These are phyloP conservation scores for Nymphalis io DNA, from an alignment of 1,140 invertebrate genomes.

Conservation along the genomic window DNA sequence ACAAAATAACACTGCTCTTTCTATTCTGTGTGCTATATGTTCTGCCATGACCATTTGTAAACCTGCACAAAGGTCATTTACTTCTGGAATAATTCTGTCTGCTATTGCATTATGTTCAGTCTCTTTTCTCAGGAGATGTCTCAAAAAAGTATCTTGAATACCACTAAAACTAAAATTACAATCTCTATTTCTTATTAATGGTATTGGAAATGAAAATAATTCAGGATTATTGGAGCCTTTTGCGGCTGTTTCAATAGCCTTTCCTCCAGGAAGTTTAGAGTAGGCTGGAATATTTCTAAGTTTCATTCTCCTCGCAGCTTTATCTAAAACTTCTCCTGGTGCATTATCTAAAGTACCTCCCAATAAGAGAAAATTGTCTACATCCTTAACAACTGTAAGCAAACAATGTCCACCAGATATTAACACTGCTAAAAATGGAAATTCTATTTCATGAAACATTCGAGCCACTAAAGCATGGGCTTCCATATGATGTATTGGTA, in stretches of 20 bases:
- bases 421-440: slow-evolving; percentile 94
- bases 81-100: slow-evolving; percentile 88
- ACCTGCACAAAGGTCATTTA: slow-evolving; percentile 93
- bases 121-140: slow-evolving; percentile 60
- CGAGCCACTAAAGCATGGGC: slow-evolving; percentile 96
- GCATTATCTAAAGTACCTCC: slow-evolving; percentile 91
- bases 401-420: slow-evolving; percentile 97
- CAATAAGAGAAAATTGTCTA: slow-evolving; percentile 90
- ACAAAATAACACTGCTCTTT: slow-evolving; percentile 91
- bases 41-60: slow-evolving; percentile 88
- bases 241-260: slow-evolving; percentile 92
- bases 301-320: slow-evolving; percentile 93
- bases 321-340: slow-evolving; percentile 95
- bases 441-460: slow-evolving; percentile 86
- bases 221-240: slow-evolving; percentile 83
- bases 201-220: slow-evolving; percentile 85
- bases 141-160: slow-evolving; percentile 59
- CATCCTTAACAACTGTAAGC: slow-evolving; percentile 87
- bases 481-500: slow-evolving; percentile 99
- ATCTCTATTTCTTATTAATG: slow-evolving; percentile 81
- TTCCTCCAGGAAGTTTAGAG: slow-evolving; percentile 88
- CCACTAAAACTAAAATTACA: slow-evolving; percentile 77
- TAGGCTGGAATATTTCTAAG: slow-evolving; percentile 90
- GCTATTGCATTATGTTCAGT: slow-evolving; percentile 74
- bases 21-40: slow-evolving; percentile 90